Conservation (phyloP, 2,888 invertebrate species). For the Encarsia formosa region DNA sequence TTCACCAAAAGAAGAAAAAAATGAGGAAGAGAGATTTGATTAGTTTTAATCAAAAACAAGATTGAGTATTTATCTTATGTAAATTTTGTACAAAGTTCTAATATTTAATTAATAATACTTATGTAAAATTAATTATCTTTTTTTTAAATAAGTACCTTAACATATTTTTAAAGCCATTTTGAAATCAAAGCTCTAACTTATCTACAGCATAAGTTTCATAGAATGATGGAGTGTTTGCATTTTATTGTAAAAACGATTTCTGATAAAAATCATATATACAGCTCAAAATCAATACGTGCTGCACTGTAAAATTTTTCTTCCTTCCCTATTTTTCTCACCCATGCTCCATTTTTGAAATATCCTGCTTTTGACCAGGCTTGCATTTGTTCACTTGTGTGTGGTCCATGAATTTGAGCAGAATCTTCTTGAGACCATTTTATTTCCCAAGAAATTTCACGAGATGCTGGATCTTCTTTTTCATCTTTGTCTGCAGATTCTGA, state of each 20-base stretch:
- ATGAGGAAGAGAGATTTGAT: neutral
- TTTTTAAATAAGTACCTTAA: no score
- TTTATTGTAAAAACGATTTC: no score
- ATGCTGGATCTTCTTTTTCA: conserved; percentile 26
- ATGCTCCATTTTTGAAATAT: conserved; percentile 79
- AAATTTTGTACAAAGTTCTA: no score
- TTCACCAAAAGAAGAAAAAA: conserved; percentile 7
- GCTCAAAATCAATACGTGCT: conserved; percentile 87
- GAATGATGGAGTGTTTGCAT: neutral
- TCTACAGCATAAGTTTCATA: neutral
- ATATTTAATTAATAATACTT: no score
- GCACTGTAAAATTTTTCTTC: conserved; percentile 78
- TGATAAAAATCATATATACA: conserved; percentile 66
- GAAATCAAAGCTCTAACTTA: no score
- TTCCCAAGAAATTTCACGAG: conserved; percentile 71
- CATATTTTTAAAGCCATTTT: no score
- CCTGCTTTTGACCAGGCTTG: conserved; percentile 82
- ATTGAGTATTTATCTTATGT: no score
- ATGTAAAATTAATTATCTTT: no score
- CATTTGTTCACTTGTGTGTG: conserved; percentile 84
- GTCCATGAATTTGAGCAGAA: conserved; percentile 74
- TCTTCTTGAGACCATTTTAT: conserved; percentile 81
- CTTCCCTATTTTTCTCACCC: conserved; percentile 76
- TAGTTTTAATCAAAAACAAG: no score
- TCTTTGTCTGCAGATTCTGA: no score